These are phyloP conservation scores for Stegastes partitus DNA, from an alignment of 2,113 vertebrate genomes.

Conservation along the genomic window DNA sequence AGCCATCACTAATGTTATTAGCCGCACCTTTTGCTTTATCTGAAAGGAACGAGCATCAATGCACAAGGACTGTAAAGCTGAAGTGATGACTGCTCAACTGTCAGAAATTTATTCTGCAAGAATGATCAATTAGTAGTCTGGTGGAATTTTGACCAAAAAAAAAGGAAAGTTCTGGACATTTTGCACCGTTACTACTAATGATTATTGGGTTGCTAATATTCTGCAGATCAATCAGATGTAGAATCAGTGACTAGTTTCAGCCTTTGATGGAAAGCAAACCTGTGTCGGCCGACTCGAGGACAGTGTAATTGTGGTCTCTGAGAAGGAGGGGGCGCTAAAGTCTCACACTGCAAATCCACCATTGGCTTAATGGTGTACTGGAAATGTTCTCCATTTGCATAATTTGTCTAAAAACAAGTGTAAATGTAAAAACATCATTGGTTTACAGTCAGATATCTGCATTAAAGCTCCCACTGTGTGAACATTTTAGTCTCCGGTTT, in stretches of 20 bases:
- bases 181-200: too few relatives aligned
- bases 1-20: too few relatives aligned
- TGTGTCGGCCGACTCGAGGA: neutral
- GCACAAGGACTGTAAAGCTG: too few relatives aligned
- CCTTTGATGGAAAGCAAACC: neutral
- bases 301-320: neutral
- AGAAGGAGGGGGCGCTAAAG: slow-evolving; percentile 51
- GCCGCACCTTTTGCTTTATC: too few relatives aligned
- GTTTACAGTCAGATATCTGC: neutral
- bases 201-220: too few relatives aligned
- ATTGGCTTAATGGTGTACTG: neutral
- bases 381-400: neutral
- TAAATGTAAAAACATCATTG: neutral
- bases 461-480: neutral
- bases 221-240: too few relatives aligned
- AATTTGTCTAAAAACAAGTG: neutral
- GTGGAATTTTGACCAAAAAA: too few relatives aligned
- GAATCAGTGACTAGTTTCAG: neutral
- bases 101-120: too few relatives aligned
- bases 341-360: neutral
- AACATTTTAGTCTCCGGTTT: neutral
- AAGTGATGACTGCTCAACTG: too few relatives aligned
- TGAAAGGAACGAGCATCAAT: too few relatives aligned
- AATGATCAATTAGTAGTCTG: too few relatives aligned
- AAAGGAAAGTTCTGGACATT: too few relatives aligned